phyloP scores from a whole-genome alignment of 2,888 invertebrate genomes.

The Drosophila mimetica region DNA sequence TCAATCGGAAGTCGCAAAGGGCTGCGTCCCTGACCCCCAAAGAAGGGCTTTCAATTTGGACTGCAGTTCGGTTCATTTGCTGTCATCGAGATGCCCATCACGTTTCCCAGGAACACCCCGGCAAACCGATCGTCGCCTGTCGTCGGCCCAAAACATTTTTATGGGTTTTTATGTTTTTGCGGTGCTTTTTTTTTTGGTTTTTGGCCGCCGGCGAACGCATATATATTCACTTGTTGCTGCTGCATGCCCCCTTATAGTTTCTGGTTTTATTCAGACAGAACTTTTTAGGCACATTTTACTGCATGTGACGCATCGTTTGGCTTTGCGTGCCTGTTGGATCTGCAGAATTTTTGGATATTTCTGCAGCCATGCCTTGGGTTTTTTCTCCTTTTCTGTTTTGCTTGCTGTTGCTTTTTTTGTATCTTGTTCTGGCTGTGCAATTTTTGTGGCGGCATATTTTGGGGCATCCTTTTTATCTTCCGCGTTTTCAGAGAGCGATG shows the following conservation, averaged over 20 bases:
- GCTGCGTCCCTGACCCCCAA: constrained; percentile 36
- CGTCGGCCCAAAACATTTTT: constrained; percentile 48
- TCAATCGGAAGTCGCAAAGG: constrained; percentile 5
- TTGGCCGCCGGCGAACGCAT: constrained; percentile 34
- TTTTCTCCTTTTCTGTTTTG: constrained; percentile 22
- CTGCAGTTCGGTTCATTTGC: constrained; percentile 48
- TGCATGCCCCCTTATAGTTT: constrained; percentile 24
- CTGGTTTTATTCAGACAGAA: constrained; percentile 16
- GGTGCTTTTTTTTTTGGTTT: constrained; percentile 48
- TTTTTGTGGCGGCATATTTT: constrained; percentile 68
- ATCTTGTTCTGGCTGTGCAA: constrained; percentile 59
- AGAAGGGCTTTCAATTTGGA: constrained; percentile 44
- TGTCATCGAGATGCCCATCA: constrained; percentile 69
- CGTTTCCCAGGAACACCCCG: constrained; percentile 58
- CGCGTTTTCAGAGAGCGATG: constrained; percentile 74
- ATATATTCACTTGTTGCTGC: constrained; percentile 71
- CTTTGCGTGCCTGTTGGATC: constrained; percentile 28
- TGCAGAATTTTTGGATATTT: constrained; percentile 74
- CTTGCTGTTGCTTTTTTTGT: constrained; percentile 18
- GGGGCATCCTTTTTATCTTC: constrained; percentile 79
- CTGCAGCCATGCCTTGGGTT: constrained; percentile 51
- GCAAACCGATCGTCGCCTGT: constrained; percentile 41
- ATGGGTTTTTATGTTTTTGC: constrained; percentile 45
- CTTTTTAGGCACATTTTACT: constrained; percentile 73
- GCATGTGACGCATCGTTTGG: constrained; percentile 71